phyloP scores from a whole-genome alignment of 2,113 vertebrate genomes.

The sheep (Ovis aries) region DNA sequence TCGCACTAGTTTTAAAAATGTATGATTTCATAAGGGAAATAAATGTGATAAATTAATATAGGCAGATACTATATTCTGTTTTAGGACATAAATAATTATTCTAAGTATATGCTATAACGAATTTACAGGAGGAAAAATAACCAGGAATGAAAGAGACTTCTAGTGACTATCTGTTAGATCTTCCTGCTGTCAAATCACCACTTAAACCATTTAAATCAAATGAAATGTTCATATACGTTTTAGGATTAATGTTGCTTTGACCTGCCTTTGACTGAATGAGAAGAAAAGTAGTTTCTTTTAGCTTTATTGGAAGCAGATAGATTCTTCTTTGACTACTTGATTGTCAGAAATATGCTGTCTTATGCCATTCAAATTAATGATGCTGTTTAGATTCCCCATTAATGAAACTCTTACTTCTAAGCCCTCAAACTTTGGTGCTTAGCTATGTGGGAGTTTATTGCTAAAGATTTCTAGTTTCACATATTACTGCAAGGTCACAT shows the following conservation, averaged over 20 bases:
- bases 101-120: not conserved
- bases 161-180: not conserved
- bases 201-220: slow-evolving; percentile 6
- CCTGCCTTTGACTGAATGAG: not conserved
- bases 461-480: not conserved
- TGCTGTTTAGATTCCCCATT: not conserved
- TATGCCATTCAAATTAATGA: not conserved
- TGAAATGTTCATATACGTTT: not conserved
- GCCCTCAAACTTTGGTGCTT: not conserved
- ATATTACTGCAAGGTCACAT: not conserved
- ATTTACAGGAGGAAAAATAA: slow-evolving; percentile 15
- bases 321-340: not conserved
- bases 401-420: not conserved
- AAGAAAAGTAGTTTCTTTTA: not conserved
- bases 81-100: not conserved
- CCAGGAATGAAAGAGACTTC: not conserved
- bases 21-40: not conserved
- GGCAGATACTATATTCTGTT: not conserved
- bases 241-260: not conserved
- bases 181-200: not conserved
- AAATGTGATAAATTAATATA: not conserved
- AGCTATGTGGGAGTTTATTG: not conserved
- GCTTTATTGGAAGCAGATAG: not conserved
- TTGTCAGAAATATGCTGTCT: not conserved
- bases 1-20: not conserved